Evolutionary conservation across 2,113 vertebrate species (phyloP), one percentile per base, ranked within the genome.

Genomic region (Rhinopithecus roxellana): DNA sequence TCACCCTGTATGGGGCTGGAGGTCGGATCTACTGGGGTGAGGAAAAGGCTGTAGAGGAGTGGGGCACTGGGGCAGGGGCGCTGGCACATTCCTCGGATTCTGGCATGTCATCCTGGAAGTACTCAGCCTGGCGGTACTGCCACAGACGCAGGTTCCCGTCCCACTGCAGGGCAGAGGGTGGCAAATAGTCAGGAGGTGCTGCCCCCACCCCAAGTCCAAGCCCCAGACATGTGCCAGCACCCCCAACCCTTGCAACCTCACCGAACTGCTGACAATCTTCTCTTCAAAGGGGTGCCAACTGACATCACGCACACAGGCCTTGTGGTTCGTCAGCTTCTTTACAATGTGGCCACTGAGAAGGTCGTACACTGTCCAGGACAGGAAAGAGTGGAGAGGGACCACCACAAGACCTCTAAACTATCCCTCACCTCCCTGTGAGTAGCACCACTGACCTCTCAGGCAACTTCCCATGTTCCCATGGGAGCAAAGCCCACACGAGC

Each of bases 201-300:
- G 22, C 43, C 14, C 57, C 3, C 13, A 11, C 74, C 77, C 43
- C 18, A 17, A 30, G 25, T 43, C 55, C n/a, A 25, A 25, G 38
- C 13, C 77, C 86, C 64, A 30, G 78, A 23, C 22, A 20, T 0
- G 6, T 20, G 13, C 25, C 12, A 6, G 50, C 45, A 27, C n/a
- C 85, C 74, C 6, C 4, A 16, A n/a, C 27, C 69, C 78, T 7
- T 38, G 67, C 27, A 75, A 59, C 92, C 99, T 99, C 97, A 99
- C 99, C 93, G 99, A 99, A 98, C 99, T 99, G 98, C 99, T 99
- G 98, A 99, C 98, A 59, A 99, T 99, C 98, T 98, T 99, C 98
- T 99, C 99, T 96, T 99, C 99, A 23, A 99, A 99, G 0, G 99
- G 99, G 89, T 99, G 99, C 99, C 99, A 99, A 69, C 99, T 99